phyloP scores from a whole-genome alignment of 1,140 invertebrate species.

The Atopsyche davidsoni region DNA sequence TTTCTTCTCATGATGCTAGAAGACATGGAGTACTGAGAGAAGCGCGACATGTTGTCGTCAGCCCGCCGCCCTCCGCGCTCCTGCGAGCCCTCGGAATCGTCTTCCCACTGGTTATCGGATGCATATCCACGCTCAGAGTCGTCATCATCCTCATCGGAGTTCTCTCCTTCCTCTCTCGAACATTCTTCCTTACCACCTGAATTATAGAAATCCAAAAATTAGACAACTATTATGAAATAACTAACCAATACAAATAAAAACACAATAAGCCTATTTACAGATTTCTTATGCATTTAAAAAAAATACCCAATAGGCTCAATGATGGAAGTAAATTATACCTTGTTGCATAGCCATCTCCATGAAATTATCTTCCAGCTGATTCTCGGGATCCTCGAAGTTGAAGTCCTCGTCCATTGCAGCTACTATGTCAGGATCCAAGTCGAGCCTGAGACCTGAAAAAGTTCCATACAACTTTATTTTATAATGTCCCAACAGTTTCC shows the following conservation, averaged over 20 bases:
- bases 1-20: constrained; percentile 86
- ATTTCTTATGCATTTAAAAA: too few species aligned
- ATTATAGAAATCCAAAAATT: neutral
- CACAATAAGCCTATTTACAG: too few species aligned
- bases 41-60: constrained; percentile 76
- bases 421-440: constrained; percentile 90
- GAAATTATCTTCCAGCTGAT: constrained; percentile 88
- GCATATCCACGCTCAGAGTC: constrained; percentile 43
- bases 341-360: constrained; percentile 69
- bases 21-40: constrained; percentile 92
- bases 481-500: too few species aligned
- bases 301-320: too few species aligned
- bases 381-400: constrained; percentile 75
- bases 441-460: constrained; percentile 61
- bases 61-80: constrained; percentile 47
- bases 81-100: constrained; percentile 34
- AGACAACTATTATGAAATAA: too few species aligned
- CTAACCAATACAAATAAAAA: too few species aligned
- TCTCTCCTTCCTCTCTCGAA: constrained; percentile 38
- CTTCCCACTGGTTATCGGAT: constrained; percentile 33
- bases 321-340: constrained; percentile 31
- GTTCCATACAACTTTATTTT: too few species aligned
- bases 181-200: constrained; percentile 27
- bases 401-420: constrained; percentile 92
- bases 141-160: constrained; percentile 49